Percentiles rank a stretch among this genome's conserved stretches.
Evolutionary conservation across 64 coral and sea anemone species (phyloP).

Genomic region (Stichodactyla mertensii): DNA sequence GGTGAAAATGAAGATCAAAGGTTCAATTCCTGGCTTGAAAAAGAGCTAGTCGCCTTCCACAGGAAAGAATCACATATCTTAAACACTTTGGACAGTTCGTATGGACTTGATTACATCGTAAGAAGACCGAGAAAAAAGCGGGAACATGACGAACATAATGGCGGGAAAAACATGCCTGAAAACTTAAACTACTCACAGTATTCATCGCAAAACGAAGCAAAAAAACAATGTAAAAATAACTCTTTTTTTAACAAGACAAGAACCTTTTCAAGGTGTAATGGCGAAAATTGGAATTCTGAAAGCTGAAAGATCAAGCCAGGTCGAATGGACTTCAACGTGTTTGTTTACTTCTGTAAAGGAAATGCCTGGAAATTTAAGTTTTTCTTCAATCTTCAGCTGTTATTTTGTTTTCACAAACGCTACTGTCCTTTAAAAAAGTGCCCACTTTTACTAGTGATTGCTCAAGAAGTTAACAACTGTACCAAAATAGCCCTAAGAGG

Average conservation of each 20-base stretch:
- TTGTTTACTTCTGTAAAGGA: slow-evolving; percentile 1
- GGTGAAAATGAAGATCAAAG: slow-evolving; percentile 1
- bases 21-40: slow-evolving; percentile 44
- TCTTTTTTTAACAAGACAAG: neutral
- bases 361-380: neutral
- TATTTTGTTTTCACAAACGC: neutral
- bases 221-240: neutral
- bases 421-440: neutral
- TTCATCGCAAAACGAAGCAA: neutral
- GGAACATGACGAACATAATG: neutral
- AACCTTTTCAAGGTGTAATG: neutral
- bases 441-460: neutral
- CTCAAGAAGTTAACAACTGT: neutral
- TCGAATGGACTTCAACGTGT: neutral
- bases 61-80: slow-evolving; percentile 46
- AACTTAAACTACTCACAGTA: neutral
- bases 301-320: neutral
- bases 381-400: neutral
- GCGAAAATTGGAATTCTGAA: neutral
- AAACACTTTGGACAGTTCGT: slow-evolving; percentile 40
- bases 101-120: slow-evolving; percentile 5
- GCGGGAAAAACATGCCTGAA: neutral
- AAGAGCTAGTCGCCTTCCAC: slow-evolving; percentile 34
- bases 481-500: neutral
- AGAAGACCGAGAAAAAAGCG: slow-evolving; percentile 1